These are phyloP conservation scores for Megatriorchis doriae DNA, from an alignment of 2,113 vertebrate species.

Conservation along the genomic window DNA sequence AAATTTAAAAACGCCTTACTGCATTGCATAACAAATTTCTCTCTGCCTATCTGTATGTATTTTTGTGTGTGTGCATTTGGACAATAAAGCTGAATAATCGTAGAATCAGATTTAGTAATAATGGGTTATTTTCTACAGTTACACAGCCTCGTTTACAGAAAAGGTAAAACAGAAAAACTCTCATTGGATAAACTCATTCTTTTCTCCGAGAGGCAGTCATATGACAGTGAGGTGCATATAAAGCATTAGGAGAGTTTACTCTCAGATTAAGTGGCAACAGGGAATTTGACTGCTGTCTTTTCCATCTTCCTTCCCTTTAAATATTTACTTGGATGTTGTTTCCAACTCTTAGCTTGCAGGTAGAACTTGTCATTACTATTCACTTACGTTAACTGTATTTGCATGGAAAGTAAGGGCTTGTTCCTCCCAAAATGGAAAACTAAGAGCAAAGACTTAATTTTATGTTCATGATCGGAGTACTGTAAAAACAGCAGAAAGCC, in stretches of 20 bases:
- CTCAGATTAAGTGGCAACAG: background rate
- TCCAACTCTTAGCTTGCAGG: background rate
- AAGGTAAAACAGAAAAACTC: background rate
- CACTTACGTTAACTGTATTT: background rate
- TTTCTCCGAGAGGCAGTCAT: background rate
- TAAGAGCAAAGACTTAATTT: background rate
- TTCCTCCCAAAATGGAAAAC: background rate
- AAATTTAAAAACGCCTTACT: slow-evolving; percentile 16
- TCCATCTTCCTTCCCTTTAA: background rate
- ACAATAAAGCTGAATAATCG: background rate
- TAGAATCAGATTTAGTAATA: slow-evolving; percentile 17
- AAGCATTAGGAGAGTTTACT: background rate
- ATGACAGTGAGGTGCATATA: background rate
- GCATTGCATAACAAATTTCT: slow-evolving; percentile 8
- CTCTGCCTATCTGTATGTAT: background rate
- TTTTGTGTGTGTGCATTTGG: background rate
- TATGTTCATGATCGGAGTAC: background rate
- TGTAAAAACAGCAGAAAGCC: background rate
- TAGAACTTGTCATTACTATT: background rate
- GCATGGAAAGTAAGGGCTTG: background rate
- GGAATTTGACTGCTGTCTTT: background rate
- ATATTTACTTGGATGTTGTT: background rate
- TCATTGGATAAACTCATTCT: background rate
- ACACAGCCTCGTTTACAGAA: background rate
- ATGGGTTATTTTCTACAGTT: background rate